Conservation (phyloP, 2,113 vertebrate species). For the Catagonus wagneri region DNA sequence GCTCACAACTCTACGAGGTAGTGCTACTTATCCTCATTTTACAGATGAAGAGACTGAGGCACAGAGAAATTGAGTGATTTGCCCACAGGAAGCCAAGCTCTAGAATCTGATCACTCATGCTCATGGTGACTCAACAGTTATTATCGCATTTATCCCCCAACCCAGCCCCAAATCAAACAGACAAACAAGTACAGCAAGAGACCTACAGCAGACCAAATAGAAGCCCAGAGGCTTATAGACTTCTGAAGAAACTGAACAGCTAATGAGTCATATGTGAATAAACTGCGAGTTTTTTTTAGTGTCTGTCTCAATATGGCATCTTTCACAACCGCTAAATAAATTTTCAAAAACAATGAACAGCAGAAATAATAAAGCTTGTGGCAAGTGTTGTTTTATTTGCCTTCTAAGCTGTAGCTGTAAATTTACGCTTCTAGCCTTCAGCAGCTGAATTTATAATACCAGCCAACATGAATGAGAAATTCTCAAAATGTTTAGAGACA, state of each 20-base stretch:
- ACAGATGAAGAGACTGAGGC: neutral
- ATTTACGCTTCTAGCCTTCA: neutral
- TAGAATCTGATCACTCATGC: neutral
- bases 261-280: conserved; percentile 58
- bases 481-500: neutral
- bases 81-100: neutral
- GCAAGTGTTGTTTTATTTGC: neutral
- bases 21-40: neutral
- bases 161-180: neutral
- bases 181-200: neutral
- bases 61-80: neutral
- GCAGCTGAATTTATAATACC: neutral
- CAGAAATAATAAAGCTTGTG: neutral
- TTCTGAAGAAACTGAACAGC: neutral
- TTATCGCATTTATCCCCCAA: neutral
- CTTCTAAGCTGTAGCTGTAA: conserved; percentile 17
- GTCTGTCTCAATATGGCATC: conserved; percentile 28
- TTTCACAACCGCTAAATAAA: conserved; percentile 55
- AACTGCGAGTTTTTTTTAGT: conserved; percentile 31
- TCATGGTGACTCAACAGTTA: neutral
- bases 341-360: conserved; percentile 5
- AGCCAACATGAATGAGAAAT: neutral
- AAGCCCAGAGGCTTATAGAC: neutral
- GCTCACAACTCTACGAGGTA: neutral
- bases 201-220: neutral